These are phyloP conservation scores for Sparus aurata DNA, from an alignment of 2,797 vertebrate species.

Conservation along the genomic window DNA sequence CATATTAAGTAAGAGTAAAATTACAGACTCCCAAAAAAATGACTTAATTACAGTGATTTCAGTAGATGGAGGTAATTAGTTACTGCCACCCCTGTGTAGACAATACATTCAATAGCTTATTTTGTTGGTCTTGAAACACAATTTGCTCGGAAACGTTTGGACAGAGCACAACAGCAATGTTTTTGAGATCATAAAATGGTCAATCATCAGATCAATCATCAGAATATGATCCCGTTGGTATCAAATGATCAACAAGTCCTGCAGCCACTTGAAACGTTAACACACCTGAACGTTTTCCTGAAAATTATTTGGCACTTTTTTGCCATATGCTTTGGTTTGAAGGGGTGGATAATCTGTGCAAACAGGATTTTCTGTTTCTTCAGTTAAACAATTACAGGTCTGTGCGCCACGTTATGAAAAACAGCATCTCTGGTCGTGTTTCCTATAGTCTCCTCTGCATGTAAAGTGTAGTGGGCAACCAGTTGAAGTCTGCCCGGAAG, in stretches of 20 bases:
- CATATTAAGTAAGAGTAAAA: no score
- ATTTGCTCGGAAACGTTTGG: neutral
- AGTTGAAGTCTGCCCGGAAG: slow-evolving; percentile 49
- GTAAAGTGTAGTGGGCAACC: slow-evolving; percentile 37
- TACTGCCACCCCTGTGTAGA: no score
- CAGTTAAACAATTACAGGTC: slow-evolving; percentile 8
- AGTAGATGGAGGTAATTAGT: no score
- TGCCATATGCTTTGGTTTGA: neutral
- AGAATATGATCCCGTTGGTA: neutral
- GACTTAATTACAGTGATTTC: no score
- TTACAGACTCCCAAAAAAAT: no score
- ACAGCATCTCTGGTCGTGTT: neutral
- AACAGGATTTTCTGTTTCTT: neutral
- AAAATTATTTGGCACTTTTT: neutral
- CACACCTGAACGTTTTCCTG: neutral
- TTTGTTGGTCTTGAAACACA: neutral
- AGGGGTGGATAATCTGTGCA: neutral
- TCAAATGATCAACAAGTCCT: slow-evolving; percentile 1
- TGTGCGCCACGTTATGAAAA: slow-evolving; percentile 10
- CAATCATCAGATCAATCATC: no score
- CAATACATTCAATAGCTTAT: no score
- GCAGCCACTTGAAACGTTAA: slow-evolving; percentile 1
- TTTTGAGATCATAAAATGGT: no score
- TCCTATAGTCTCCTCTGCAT: slow-evolving; percentile 5
- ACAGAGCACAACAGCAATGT: no score